Conservation (phyloP, 2,888 invertebrate genomes). For the Dione vanillae region DNA sequence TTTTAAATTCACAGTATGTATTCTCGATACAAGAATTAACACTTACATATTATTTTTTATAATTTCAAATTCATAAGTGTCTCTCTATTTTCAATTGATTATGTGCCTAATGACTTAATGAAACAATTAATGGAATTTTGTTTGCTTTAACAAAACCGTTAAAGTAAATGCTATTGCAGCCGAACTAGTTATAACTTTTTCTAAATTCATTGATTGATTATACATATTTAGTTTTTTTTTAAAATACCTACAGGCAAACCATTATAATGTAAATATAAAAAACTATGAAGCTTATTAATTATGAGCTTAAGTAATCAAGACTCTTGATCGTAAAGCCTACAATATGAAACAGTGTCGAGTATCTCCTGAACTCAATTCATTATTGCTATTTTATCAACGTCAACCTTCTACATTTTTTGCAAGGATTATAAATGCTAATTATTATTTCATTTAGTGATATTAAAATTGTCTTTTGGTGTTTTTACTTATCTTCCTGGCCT, state of each 20-base stretch:
- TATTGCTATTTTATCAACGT: conserved; percentile 19
- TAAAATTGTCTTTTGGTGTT: not conserved
- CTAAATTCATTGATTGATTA: not conserved
- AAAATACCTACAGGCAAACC: not conserved
- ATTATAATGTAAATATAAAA: conserved; percentile 19
- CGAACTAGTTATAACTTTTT: not conserved
- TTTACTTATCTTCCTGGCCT: not conserved
- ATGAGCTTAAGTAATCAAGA: conserved; percentile 26
- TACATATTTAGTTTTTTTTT: not conserved
- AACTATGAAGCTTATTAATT: conserved; percentile 12
- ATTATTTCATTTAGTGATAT: not conserved
- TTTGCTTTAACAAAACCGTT: not conserved
- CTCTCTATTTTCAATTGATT: too few species aligned
- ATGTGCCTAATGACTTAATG: too few species aligned
- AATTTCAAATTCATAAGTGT: too few species aligned
- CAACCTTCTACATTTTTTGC: not conserved
- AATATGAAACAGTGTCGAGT: conserved; percentile 25
- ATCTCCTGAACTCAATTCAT: conserved; percentile 23
- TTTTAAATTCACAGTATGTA: not conserved
- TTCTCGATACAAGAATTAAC: not conserved
- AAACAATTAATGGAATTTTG: too few species aligned
- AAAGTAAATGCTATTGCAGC: not conserved
- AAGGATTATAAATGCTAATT: not conserved
- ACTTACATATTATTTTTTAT: too few species aligned
- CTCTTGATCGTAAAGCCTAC: conserved; percentile 28